Evolutionary conservation across 1,140 invertebrate species (phyloP).

Genomic region (Idris sp.): DNA sequence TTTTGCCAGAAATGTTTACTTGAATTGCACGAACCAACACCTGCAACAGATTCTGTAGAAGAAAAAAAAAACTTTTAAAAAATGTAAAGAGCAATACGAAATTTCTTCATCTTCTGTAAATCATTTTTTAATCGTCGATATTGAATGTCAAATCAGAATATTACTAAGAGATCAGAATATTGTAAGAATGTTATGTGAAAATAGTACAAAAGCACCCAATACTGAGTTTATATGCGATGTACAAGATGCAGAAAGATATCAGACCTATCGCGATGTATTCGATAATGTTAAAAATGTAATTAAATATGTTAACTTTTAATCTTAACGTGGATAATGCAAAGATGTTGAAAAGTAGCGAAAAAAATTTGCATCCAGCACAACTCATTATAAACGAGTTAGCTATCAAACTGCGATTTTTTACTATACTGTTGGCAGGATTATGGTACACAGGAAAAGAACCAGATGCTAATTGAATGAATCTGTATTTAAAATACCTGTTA

Average conservation of each 20-base stretch:
- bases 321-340: slow-evolving; percentile 23
- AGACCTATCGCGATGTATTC: not conserved
- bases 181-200: slow-evolving; percentile 3
- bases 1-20: not conserved
- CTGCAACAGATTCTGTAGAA: slow-evolving; percentile 3
- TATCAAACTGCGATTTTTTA: not conserved
- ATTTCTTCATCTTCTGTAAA: slow-evolving; percentile 14
- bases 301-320: slow-evolving; percentile 18
- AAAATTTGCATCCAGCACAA: slow-evolving; percentile 2
- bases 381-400: slow-evolving; percentile 1
- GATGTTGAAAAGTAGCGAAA: slow-evolving; percentile 12
- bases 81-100: slow-evolving; percentile 11
- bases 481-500: slow-evolving; percentile 6
- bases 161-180: slow-evolving; percentile 19
- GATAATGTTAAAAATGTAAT: not conserved
- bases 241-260: slow-evolving; percentile 24
- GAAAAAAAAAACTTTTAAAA: slow-evolving; percentile 7
- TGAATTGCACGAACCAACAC: slow-evolving; percentile 1
- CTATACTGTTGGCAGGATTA: not conserved
- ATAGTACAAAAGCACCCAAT: not conserved
- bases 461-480: not conserved
- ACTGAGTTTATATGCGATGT: slow-evolving; percentile 2
- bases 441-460: slow-evolving; percentile 20
- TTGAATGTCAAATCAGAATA: slow-evolving; percentile 37
- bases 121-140: slow-evolving; percentile 31